Base-by-base conservation (phyloP, 2,888 invertebrate genomes). In the Parochlus steinenii region DNA sequence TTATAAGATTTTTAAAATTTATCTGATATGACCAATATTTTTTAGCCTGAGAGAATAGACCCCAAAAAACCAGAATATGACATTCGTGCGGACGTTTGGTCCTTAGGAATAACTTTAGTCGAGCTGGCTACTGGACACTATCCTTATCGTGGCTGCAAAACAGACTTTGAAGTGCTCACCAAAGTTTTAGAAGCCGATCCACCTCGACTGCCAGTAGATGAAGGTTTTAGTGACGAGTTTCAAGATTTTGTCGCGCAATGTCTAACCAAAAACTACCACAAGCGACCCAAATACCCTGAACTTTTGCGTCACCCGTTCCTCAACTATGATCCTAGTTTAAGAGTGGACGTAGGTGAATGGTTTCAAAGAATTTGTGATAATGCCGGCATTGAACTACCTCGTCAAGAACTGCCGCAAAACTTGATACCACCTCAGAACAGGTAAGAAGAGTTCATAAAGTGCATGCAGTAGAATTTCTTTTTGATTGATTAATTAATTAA, bases 51-150 rank as follows among this genome's bases (percentile, higher is more conserved):
- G 64, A 70, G 97, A 48, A 95, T 97, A 59, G 92, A 93, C 60
- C 92, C 92, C 16, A 74, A 75, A 41, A 77, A 83, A 54, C 92
- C 90, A 35, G 89, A 92, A 62, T 98, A 98, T 60, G 98, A 98
- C 63, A 92, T 98, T 53, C 72, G 98, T 47, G 97, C 98, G 14
- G 98, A 99, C 63, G 97, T 99, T 33, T 98, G 98, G 98, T 93
- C 93, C 45, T 67, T 98, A 45, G 98, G 98, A 46, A 93, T 90
- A 50, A 89, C 89, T 37, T 66, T 90, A 39, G 87, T 98, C 33
- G 98, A 98, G 66, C 66, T 98, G 50, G 98, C 97, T 29, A 92
- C 92, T 10, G 97, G 93, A 34, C 77, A 80, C 45, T 95, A 93
- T 56, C 97, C 97, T 1, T 89, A 89, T 59, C 70, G 74, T 55